Evolutionary conservation across 2,888 invertebrate species (phyloP), one percentile per base, ranked within the genome.

Genomic region (Anthoptus insignis): DNA sequence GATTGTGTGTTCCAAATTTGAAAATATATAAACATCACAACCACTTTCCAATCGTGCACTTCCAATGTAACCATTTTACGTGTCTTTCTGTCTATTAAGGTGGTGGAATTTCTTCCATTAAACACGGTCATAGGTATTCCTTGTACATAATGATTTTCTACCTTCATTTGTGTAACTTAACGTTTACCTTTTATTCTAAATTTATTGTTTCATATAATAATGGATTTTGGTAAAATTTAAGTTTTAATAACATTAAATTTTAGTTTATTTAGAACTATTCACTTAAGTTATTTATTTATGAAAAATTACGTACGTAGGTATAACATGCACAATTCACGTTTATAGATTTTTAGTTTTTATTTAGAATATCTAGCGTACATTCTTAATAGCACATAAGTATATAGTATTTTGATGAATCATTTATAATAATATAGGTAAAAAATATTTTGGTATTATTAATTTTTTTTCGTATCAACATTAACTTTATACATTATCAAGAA

Each of bases 91-190:
- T 90, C 81, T 87, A 86, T 87, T 90, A 88, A 86, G 92, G 92
- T 93, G 92, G 88, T 75, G 92, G 92, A 86, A 77, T 82, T 76
- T 86, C 81, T 89, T 89, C 85, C 81, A 86, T 87, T 91, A 88
- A 89, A 88, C 81, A 81, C 79, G 84, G 86, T 88, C 81, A 80
- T 81, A 83, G 81, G 84, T 83, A 78, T 81, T 78, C 82, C 81
- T 80, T 90, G 88, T 89, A 87, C 73, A 88, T 86, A 75, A 22
- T 45, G 7, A 22, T 21, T 19, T 21, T 70, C 80, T 80, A 81
- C 81, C 74, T 88, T 89, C 84, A 85, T 82, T 82, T 86, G 85
- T 80, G 78, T 89, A 88, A 89, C 86, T 84, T 71, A 72, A 73
- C 70, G 69, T 72, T 73, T 64, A 67, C 57, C 74, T 67, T 65